These are phyloP conservation scores for Falco rusticolus DNA, from an alignment of 2,797 vertebrate genomes.

Conservation along the genomic window DNA sequence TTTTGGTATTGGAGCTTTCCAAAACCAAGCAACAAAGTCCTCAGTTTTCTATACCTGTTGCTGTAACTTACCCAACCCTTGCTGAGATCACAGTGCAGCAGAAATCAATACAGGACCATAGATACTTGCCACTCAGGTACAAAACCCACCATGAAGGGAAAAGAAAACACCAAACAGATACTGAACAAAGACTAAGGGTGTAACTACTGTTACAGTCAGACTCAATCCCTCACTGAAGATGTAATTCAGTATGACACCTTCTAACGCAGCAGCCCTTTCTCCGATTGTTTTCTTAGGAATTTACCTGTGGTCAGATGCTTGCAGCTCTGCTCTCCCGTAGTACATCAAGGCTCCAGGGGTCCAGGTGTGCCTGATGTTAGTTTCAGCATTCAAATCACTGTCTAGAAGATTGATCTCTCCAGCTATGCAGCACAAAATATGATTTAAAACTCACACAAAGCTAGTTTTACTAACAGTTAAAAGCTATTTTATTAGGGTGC, in stretches of 20 bases:
- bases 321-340: slow-evolving; percentile 82
- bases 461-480: background rate
- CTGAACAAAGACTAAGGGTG: background rate
- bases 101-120: background rate
- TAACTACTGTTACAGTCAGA: background rate
- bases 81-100: background rate
- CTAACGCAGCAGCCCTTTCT: background rate
- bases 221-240: background rate
- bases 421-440: slow-evolving; percentile 61
- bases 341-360: slow-evolving; percentile 80
- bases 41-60: background rate
- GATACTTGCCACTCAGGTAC: background rate
- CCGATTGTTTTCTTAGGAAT: background rate
- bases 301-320: slow-evolving; percentile 84
- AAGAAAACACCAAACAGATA: background rate
- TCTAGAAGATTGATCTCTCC: slow-evolving; percentile 79
- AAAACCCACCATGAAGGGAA: background rate
- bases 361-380: slow-evolving; percentile 75
- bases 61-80: background rate
- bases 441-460: background rate
- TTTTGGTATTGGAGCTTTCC: background rate
- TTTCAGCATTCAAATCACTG: slow-evolving; percentile 57
- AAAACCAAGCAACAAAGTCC: background rate
- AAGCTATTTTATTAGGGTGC: background rate
- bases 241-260: background rate